Base-by-base conservation (phyloP, 1,140 invertebrate genomes). In the Nasonia giraulti region DNA sequence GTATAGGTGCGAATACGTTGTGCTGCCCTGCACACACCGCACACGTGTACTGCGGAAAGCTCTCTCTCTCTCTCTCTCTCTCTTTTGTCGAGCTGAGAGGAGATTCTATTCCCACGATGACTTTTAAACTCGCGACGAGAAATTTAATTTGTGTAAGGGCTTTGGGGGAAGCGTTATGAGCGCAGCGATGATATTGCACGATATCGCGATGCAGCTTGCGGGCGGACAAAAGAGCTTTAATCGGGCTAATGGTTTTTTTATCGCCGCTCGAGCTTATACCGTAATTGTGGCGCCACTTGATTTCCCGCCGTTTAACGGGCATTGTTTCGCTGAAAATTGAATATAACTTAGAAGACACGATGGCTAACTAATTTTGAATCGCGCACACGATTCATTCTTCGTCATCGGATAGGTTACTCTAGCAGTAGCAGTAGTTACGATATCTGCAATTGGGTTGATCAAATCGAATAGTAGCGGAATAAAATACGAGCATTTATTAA, bases 101-200 rank as follows among this genome's bases (percentile, higher is more conserved):
- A 20, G 55, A 20, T 62, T 62, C 55, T n/a, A 62, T 62, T 62
- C 55, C 55, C 55, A 55, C 6, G n/a, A 79, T 47, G 76, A 80
- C 77, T 84, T 84, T 74, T 55, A 71, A 74, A 71, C 20, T 78
- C 71, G 2, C 23, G 5, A 10, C 27, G 23, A 27, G 33, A 17
- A 78, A 78, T 78, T 78, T 73, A 47, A 83, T 78, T 78, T 69
- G 77, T 17, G 47, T 40, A 62, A 80, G 27, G 14, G 77, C n/a
- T 75, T 69, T 74, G n/a, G 50, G 17, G 40, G 20, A 4, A 17
- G 55, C 55, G 17, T 62, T 62, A 62, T 62, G 55, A 62, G 20
- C 14, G 14, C 17, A 3, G 23, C 47, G 37, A 74, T 31, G 71
- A 31, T 77, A 68, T 77, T 68, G 20, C 33, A 14, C 71, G 47